Evolutionary conservation across 2,888 invertebrate genomes (phyloP).

Genomic region (Spilosoma lubricipeda): DNA sequence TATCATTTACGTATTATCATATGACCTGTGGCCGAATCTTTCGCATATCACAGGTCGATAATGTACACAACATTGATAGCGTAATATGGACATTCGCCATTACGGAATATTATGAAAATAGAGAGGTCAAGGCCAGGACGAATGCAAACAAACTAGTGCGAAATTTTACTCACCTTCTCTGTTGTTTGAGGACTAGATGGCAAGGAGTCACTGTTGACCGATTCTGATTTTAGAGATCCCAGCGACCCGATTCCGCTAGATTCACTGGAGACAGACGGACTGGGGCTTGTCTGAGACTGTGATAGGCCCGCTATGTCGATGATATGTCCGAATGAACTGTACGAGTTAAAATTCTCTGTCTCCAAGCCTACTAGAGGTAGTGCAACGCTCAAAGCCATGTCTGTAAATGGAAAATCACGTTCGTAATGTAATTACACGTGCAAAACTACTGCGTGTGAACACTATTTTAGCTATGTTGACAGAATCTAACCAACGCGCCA

Average conservation of each 20-base stretch:
- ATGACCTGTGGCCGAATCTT: slow-evolving; percentile 56
- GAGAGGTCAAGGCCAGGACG: slow-evolving; percentile 86
- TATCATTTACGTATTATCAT: slow-evolving; percentile 11
- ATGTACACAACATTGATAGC: slow-evolving; percentile 78
- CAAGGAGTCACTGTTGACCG: slow-evolving; percentile 80
- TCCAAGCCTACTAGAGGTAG: slow-evolving; percentile 86
- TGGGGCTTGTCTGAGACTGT: slow-evolving; percentile 83
- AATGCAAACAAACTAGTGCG: slow-evolving; percentile 78
- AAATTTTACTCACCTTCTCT: slow-evolving; percentile 78
- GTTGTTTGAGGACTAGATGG: slow-evolving; percentile 85
- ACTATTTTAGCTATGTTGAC: slow-evolving; percentile 79
- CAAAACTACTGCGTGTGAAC: slow-evolving; percentile 74
- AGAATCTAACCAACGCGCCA: slow-evolving; percentile 82
- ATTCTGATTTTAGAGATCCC: slow-evolving; percentile 84
- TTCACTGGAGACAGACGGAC: slow-evolving; percentile 87
- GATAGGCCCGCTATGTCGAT: slow-evolving; percentile 83
- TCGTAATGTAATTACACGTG: slow-evolving; percentile 81
- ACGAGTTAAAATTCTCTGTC: slow-evolving; percentile 83
- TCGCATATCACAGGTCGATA: slow-evolving; percentile 73
- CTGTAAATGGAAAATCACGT: slow-evolving; percentile 75
- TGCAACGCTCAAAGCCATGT: slow-evolving; percentile 88
- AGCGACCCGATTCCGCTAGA: slow-evolving; percentile 88
- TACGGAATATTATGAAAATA: slow-evolving; percentile 86
- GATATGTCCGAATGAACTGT: slow-evolving; percentile 81
- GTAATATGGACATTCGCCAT: slow-evolving; percentile 81